A percentile compares a stretch with the other conserved stretches of the same genome.
These are phyloP conservation scores for Cantharis flavilabris DNA, from an alignment of 2,888 invertebrate species.

Conservation along the genomic window DNA sequence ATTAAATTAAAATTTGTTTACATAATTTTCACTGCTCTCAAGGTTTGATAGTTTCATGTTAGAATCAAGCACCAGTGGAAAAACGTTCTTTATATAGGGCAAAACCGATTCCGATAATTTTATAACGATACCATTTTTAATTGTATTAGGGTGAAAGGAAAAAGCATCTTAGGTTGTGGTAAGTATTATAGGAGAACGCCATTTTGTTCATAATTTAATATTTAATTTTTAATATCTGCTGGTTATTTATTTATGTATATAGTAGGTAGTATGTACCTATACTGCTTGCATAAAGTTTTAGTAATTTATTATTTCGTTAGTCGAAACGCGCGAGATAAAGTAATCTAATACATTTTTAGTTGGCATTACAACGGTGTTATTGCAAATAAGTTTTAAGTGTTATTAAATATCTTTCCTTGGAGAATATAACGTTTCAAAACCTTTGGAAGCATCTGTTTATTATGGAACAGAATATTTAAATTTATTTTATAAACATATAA, in stretches of 20 bases:
- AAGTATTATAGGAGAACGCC: no score
- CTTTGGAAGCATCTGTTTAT: neutral
- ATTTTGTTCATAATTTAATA: neutral
- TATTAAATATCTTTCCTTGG: neutral
- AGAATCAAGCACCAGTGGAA: neutral
- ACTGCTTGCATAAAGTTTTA: neutral
- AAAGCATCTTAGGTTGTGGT: neutral
- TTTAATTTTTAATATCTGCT: neutral
- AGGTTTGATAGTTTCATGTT: no score
- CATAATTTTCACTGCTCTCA: neutral
- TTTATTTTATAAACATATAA: neutral
- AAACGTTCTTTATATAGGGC: neutral
- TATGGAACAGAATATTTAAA: neutral
- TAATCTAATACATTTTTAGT: neutral
- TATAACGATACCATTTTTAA: neutral
- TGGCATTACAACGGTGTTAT: neutral
- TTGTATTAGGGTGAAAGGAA: neutral
- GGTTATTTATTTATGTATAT: neutral
- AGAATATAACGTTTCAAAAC: neutral
- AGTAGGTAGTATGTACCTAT: neutral
- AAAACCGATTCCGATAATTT: neutral
- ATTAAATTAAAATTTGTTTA: no score
- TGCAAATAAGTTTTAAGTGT: neutral
- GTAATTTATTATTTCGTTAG: neutral
- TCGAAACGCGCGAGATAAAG: neutral